Conservation (phyloP, 2,888 invertebrate genomes). For the Zelleria hepariella region DNA sequence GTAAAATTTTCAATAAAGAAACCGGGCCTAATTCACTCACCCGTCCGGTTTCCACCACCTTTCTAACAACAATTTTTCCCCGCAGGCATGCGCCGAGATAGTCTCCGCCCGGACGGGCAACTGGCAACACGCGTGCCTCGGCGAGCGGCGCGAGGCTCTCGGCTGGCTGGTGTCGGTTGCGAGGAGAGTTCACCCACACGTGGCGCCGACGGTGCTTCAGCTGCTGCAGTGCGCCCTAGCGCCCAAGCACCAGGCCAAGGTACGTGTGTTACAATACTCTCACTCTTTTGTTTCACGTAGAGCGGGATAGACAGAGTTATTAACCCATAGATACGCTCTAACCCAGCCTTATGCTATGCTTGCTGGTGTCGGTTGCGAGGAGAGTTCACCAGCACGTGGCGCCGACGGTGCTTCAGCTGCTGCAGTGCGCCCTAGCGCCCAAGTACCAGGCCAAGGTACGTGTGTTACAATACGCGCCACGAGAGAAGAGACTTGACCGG, state of each 20-base stretch:
- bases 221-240: constrained; percentile 90
- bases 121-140: constrained; percentile 92
- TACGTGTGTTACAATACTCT: too few relatives aligned
- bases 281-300: too few relatives aligned
- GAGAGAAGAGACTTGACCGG: too few relatives aligned
- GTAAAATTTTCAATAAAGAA: too few relatives aligned
- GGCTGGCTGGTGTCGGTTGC: constrained; percentile 88
- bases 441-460: background rate
- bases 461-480: too few relatives aligned
- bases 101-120: constrained; percentile 92
- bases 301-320: too few relatives aligned
- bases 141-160: constrained; percentile 79
- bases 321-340: too few relatives aligned
- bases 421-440: constrained; percentile 86
- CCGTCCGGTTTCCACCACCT: too few relatives aligned
- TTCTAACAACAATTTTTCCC: too few relatives aligned
- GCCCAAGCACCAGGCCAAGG: background rate
- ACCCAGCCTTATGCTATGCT: too few relatives aligned
- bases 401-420: constrained; percentile 88
- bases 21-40: too few relatives aligned
- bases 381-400: constrained; percentile 92
- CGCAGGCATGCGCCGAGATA: constrained; percentile 87
- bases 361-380: constrained; percentile 88
- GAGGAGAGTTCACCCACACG: constrained; percentile 90
- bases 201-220: constrained; percentile 92